Conservation (phyloP, 2,797 vertebrate genomes). For the Falco biarmicus region DNA sequence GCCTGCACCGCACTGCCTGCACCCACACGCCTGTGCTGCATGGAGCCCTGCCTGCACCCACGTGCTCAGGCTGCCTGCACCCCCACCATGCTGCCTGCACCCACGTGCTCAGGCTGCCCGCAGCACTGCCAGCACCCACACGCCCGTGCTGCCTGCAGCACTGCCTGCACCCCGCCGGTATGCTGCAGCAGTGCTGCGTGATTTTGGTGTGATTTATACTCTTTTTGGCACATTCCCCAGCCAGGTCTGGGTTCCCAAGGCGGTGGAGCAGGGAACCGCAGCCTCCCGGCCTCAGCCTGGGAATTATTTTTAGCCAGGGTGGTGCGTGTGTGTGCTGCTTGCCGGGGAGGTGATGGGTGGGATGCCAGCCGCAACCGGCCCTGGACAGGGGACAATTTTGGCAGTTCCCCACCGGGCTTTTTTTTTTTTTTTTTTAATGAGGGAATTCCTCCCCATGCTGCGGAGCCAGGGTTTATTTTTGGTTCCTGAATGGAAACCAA, state of each 20-base stretch:
- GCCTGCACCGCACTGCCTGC: too few relatives aligned
- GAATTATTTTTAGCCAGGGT: not conserved
- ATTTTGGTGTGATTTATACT: not conserved
- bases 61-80: not conserved
- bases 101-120: not conserved
- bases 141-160: not conserved
- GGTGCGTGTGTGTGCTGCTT: not conserved
- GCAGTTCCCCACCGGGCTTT: accelerated
- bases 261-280: not conserved
- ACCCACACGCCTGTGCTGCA: not conserved
- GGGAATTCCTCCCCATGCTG: not conserved
- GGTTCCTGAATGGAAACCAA: not conserved
- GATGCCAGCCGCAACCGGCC: not conserved
- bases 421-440: accelerated
- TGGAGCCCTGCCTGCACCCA: not conserved
- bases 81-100: too few relatives aligned
- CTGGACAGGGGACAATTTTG: accelerated
- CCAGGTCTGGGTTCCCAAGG: not conserved
- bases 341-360: not conserved
- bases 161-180: not conserved
- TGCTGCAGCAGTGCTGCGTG: not conserved
- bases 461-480: not conserved
- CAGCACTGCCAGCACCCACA: not conserved
- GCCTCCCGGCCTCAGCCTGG: not conserved
- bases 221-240: not conserved